A percentile compares a stretch with the other conserved stretches of the same genome.
phyloP scores from a whole-genome alignment of 2,797 vertebrate genomes.

The Sandelia bainsii region DNA sequence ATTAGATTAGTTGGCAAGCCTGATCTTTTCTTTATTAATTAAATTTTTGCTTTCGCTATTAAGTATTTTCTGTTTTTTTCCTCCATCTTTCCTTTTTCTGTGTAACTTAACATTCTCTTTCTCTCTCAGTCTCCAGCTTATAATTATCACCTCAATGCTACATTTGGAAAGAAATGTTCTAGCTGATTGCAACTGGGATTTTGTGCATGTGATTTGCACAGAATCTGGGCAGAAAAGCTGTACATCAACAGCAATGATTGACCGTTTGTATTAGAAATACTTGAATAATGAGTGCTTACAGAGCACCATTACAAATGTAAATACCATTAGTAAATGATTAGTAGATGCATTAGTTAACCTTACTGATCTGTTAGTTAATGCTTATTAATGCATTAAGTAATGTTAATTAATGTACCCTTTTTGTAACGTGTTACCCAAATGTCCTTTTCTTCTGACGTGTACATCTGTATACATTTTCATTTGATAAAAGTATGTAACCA shows the following conservation, averaged over 20 bases:
- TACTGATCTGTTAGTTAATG: too few species aligned
- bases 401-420: too few species aligned
- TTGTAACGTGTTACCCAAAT: too few species aligned
- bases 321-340: too few species aligned
- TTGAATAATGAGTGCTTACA: not conserved
- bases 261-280: not conserved
- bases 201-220: slow-evolving; percentile 8
- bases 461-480: too few species aligned
- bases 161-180: slow-evolving; percentile 9
- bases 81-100: not conserved
- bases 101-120: not conserved
- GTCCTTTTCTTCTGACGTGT: not conserved
- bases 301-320: not conserved
- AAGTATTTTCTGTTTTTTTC: slow-evolving; percentile 10
- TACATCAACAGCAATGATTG: not conserved
- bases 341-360: too few species aligned
- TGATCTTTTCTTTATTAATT: not conserved
- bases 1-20: slow-evolving; percentile 3
- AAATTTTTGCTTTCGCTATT: slow-evolving; percentile 6
- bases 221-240: not conserved
- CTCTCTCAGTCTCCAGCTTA: slow-evolving; percentile 6
- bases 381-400: too few species aligned
- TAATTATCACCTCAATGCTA: slow-evolving; percentile 19
- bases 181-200: slow-evolving; percentile 11
- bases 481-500: not conserved